Evolutionary conservation across 1,140 invertebrate species (phyloP), one percentile per base, ranked within the genome.

Genomic region (Ectropis grisescens): DNA sequence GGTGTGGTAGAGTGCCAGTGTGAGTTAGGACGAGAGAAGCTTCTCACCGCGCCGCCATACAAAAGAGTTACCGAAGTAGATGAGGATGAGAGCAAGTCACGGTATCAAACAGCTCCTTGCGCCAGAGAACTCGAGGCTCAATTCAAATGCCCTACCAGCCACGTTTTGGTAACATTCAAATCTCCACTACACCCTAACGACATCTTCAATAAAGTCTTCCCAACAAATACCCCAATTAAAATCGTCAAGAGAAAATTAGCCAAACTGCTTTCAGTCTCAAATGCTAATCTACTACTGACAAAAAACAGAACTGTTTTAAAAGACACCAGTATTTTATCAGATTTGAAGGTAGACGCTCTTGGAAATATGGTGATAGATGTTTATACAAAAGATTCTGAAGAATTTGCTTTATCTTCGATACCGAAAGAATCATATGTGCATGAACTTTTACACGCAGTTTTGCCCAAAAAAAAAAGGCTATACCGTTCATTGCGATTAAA

Each of bases 401-500:
- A 65, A 3, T 76, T 81, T 36, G 43, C 60, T 12, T 37, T 81
- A 14, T 69, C 70, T 1, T 58, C 70, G 11, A 70, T 78, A 37
- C 66, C 70, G 1, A 71, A 71, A 29, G 68, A 75, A 31, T 62
- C 65, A 0, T 75, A 75, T 37, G 59, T 76, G 8, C 55, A 68
- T 40, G 71, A 81, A 41, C 50, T 81, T 6, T 47, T 81, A 10
- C 55, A 70, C 38, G 50, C 71, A 12, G 52, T 70, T 33, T 34
- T 64, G 19, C 76, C 76, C 15, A 75, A 72, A 40, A n/a, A n/a
- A 76, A 75, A 39, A 69, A 59, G 32, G 46, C 54, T 2, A 64
- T 72, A 44, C 60, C 70, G 11, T 80, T 78, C 41, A 71, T 81
- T 39, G 71, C 74, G 1, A 74, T 81, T 8, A 83, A 82, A 56